Percentiles rank a stretch among this genome's conserved stretches.
These are phyloP conservation scores for Trigoniulus corallinus DNA, from an alignment of 1,140 invertebrate genomes.

Conservation along the genomic window DNA sequence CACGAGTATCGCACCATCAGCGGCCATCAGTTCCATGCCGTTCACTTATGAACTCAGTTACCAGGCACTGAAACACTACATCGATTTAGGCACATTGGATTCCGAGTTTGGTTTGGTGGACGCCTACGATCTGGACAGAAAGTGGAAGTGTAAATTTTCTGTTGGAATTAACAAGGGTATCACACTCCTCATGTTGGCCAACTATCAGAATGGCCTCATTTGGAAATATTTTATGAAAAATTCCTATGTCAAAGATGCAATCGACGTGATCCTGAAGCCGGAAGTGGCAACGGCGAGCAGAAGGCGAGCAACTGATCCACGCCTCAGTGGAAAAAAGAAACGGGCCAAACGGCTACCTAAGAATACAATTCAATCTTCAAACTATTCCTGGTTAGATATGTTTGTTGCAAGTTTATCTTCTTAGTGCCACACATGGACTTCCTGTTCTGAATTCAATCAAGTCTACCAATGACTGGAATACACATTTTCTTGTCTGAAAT, in stretches of 20 bases:
- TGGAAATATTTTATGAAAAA: slow-evolving; percentile 14
- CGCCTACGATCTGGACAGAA: slow-evolving; percentile 11
- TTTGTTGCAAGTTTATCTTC: too few species aligned
- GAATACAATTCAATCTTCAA: too few species aligned
- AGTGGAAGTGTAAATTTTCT: slow-evolving; percentile 10
- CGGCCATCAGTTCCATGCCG: slow-evolving; percentile 13
- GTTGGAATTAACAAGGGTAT: slow-evolving; percentile 15
- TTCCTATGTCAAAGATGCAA: slow-evolving; percentile 3
- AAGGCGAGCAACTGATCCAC: too few species aligned
- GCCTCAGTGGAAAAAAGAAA: too few species aligned
- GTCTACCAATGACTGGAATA: too few species aligned
- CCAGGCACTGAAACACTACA: slow-evolving; percentile 11
- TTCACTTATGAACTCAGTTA: slow-evolving; percentile 12
- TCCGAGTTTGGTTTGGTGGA: slow-evolving; percentile 16
- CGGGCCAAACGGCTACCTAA: too few species aligned
- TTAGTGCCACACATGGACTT: too few species aligned
- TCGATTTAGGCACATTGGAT: too few species aligned
- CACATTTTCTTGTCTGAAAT: too few species aligned
- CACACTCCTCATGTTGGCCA: slow-evolving; percentile 14
- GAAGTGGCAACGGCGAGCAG: too few species aligned
- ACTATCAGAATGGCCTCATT: slow-evolving; percentile 12
- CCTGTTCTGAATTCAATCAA: too few species aligned
- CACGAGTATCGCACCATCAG: slow-evolving; percentile 15
- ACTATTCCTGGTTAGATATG: too few species aligned
- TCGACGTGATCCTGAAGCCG: slow-evolving; percentile 2